Evolutionary conservation across 2,797 vertebrate genomes (phyloP).

Genomic region (Malacoraja senta): DNA sequence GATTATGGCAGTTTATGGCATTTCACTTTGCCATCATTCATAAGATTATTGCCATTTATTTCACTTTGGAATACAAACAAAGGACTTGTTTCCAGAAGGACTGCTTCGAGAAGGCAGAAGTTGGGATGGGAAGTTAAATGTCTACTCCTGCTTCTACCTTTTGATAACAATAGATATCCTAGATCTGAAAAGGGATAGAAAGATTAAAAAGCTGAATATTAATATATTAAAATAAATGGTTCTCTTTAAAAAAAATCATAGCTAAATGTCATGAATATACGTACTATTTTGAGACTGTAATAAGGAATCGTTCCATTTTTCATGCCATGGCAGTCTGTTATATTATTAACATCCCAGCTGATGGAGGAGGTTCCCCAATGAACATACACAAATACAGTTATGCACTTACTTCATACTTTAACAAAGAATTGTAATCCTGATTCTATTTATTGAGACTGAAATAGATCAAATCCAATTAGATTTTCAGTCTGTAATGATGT

Average conservation of each 20-base stretch:
- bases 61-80: background rate
- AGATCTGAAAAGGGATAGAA: slow-evolving; percentile 27
- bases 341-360: slow-evolving; percentile 23
- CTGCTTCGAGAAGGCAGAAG: background rate
- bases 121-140: background rate
- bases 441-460: background rate
- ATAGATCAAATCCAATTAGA: background rate
- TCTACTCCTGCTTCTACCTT: background rate
- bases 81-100: background rate
- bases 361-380: background rate
- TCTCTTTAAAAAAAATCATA: background rate
- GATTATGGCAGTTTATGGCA: too few species aligned
- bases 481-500: background rate
- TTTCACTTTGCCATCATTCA: background rate
- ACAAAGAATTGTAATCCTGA: background rate
- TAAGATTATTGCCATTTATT: background rate
- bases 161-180: background rate
- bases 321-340: background rate
- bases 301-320: slow-evolving; percentile 9
- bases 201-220: slow-evolving; percentile 1
- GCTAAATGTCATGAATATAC: slow-evolving; percentile 15
- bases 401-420: background rate
- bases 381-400: slow-evolving; percentile 4
- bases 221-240: slow-evolving; percentile 23
- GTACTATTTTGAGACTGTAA: slow-evolving; percentile 23